Base-by-base conservation (phyloP, 2,113 vertebrate genomes). In the Heliornis fulica region DNA sequence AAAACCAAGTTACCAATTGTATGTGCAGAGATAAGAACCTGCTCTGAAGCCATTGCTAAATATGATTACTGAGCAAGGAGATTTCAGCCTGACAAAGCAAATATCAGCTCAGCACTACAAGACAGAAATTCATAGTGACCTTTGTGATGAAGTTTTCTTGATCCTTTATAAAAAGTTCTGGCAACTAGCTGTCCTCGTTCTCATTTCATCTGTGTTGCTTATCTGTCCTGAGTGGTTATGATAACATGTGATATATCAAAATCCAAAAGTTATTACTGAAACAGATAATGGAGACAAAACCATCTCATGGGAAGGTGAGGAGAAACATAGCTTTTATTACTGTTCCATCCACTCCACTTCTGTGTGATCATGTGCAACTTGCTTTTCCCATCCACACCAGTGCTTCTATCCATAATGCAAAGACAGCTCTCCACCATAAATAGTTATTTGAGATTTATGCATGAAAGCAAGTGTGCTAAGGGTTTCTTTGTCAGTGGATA, bases 321-420 rank as follows among this genome's bases (percentile, higher is more conserved):
- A 72, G 26, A 85, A 82, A 40, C 3, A 3, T 31, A 26, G 1
- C 4, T 56, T 87, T 85, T 48, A 19, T 13, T 32, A 4, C 7
- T 15, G 3, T 69, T 83, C 16, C 7, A 46, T 28, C 15, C 8
- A 40, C 8, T 89, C 15, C 36, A 1, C 1, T 63, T 80, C 81
- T 34, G 2, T 19, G 17, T 64, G 28, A 28, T 65, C 12, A 20
- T 45, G 18, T 11, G 36, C 10, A 77, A 22, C 53, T 31, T 46
- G 2, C 7, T 85, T 76, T 56, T 90, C 4, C 16, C 5, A 9
- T 65, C 38, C 26, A 5, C 5, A 38, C 7, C 7, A 65, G 5
- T 9, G 2, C 48, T 68, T 40, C 6, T 15, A 29, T 10, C 13
- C 3, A 2, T 31, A 40, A 32, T 0, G 2, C 10, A 72, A 40